Evolutionary conservation across 2,113 vertebrate genomes (phyloP).

Genomic region (Fregata magnificens): DNA sequence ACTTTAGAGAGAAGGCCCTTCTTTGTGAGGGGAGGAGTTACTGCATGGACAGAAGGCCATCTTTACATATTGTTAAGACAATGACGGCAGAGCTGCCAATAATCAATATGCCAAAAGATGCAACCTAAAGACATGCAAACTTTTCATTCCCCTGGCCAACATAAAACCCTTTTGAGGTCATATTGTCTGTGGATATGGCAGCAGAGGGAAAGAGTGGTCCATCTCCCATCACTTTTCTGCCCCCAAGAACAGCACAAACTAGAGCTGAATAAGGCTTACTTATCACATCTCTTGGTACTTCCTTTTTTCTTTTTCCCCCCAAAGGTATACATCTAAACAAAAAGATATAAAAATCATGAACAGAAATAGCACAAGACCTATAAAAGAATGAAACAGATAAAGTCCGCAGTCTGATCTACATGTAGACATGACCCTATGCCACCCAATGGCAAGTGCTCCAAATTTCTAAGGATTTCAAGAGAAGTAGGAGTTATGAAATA

Average conservation of each 20-base stretch:
- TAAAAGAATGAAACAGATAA: background rate
- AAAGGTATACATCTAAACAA: background rate
- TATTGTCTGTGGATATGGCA: background rate
- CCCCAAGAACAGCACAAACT: background rate
- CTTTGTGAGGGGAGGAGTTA: background rate
- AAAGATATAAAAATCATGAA: background rate
- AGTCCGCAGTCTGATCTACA: background rate
- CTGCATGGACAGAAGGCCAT: background rate
- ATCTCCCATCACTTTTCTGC: background rate
- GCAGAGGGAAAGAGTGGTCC: background rate
- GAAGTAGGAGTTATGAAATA: background rate
- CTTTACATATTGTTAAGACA: background rate
- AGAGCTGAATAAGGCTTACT: background rate
- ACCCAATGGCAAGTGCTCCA: background rate
- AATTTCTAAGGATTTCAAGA: background rate
- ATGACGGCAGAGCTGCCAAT: background rate
- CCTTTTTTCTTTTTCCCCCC: accelerated
- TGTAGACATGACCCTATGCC: background rate
- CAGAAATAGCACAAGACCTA: background rate
- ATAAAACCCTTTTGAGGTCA: background rate
- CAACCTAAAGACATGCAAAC: background rate
- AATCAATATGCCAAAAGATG: background rate
- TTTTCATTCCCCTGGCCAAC: background rate
- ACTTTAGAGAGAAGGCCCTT: background rate
- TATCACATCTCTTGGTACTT: background rate